Base-by-base conservation (phyloP, 2,113 vertebrate genomes). In the Triplophysa siluroides region DNA sequence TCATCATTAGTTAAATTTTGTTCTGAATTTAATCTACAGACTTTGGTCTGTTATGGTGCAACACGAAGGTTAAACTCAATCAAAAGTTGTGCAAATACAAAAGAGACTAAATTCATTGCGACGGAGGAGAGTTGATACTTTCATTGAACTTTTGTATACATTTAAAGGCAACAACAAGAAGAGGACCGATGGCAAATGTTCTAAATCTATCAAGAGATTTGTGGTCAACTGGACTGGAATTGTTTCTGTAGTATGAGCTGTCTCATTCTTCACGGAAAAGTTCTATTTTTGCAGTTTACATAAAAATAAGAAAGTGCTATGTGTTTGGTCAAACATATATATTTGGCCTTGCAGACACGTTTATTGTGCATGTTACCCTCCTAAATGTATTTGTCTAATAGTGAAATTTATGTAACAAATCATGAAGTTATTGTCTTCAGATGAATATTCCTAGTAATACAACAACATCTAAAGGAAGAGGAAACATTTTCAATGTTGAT, bases 31-130 rank as follows among this genome's bases (percentile, higher is more conserved):
- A 23, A 52, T 58, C 38, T 61, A 52, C 61, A 72, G 13, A 58
- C 29, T 33, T 68, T 21, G 60, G 60, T 71, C 74, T 52, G 47
- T 75, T 61, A 69, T 21, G 72, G 56, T 81, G 43, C 43, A 61
- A 61, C 71, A 86, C 68, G 52, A 85, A 85, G 69, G 80, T 8
- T 69, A 75, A n/a, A 77, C 84, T 84, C 68, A 68, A 82, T 84
- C 79, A 78, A 80, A 87, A 81, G 9, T 62, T 88, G 85, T 86
- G 83, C 85, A 88, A 85, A 88, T 85, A 85, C 81, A 79, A 72
- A 72, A 86, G 56, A 52, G 21, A 52, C 75, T 76, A 43, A 47
- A 21, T 16, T 71, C 38, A 7, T 10, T 61, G 58, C 18, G 33
- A 66, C 23, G 45, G 19, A 19, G 12, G 5, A 21, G 9, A 10